Evolutionary conservation across 2,888 invertebrate genomes (phyloP).

Genomic region (Xestoiulus laeticollis): DNA sequence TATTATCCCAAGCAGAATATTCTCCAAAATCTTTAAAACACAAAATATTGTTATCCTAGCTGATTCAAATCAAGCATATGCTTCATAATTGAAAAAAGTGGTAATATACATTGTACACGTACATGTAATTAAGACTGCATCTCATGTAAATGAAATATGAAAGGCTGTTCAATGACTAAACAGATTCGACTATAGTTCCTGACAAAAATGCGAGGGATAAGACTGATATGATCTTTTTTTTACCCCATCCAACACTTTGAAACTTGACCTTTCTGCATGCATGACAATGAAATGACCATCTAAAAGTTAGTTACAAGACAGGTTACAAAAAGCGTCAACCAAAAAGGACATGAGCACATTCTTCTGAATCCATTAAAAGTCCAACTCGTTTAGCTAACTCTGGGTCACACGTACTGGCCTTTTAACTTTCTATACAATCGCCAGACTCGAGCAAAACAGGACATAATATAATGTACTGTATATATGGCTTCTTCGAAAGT

Average conservation of each 20-base stretch:
- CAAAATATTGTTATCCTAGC: too few species aligned
- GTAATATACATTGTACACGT: too few species aligned
- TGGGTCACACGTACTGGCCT: neutral
- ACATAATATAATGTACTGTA: neutral
- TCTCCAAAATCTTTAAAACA: too few species aligned
- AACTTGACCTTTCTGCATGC: constrained; percentile 17
- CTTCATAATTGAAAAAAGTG: too few species aligned
- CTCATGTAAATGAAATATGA: too few species aligned
- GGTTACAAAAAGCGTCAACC: neutral
- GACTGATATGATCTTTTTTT: too few species aligned
- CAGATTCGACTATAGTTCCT: too few species aligned
- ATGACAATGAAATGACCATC: neutral
- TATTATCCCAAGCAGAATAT: too few species aligned
- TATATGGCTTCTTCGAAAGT: constrained; percentile 13
- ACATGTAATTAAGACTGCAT: too few species aligned
- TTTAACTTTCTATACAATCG: neutral
- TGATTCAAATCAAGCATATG: too few species aligned
- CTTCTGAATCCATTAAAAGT: neutral
- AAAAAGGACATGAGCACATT: neutral
- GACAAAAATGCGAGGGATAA: neutral
- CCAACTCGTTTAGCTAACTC: neutral
- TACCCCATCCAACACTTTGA: neutral
- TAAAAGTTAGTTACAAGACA: neutral
- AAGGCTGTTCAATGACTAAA: too few species aligned
- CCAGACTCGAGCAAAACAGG: neutral